These are phyloP conservation scores for Nephrotoma guestfalica DNA, from an alignment of 2,888 invertebrate species.

Conservation along the genomic window DNA sequence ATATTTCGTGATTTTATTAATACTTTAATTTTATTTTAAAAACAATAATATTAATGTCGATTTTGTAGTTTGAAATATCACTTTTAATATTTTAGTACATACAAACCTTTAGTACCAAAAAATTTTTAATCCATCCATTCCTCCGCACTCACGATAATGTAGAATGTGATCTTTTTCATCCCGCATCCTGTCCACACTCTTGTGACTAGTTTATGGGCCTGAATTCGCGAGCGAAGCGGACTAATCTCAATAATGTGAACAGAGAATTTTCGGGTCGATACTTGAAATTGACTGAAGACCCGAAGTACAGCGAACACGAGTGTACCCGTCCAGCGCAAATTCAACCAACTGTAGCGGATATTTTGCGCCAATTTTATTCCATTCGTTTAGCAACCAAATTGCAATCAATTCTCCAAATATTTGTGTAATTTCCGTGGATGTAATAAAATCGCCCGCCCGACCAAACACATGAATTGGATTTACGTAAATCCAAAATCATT, in stretches of 20 bases:
- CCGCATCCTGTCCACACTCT: conserved; percentile 29
- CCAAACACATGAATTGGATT: conserved; percentile 95
- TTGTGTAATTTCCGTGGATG: conserved; percentile 94
- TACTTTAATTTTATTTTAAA: no score
- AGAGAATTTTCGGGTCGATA: conserved; percentile 29
- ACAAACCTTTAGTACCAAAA: conserved; percentile 68
- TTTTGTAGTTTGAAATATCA: no score
- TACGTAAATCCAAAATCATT: no score
- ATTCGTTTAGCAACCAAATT: conserved; percentile 79
- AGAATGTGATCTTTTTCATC: conserved; percentile 33
- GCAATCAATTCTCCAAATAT: conserved; percentile 93
- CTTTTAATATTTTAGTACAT: no score
- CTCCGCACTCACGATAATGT: conserved; percentile 38
- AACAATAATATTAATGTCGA: no score
- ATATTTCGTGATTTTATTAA: no score
- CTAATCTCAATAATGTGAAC: conserved; percentile 88
- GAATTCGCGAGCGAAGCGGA: conserved; percentile 61
- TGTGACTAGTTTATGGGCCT: conserved; percentile 57
- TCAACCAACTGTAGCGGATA: conserved; percentile 79
- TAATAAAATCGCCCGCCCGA: conserved; percentile 79
- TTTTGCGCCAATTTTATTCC: conserved; percentile 60
- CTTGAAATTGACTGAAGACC: conserved; percentile 38
- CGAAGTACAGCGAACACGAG: conserved; percentile 73
- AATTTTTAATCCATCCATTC: conserved; percentile 50
- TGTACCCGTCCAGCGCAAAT: conserved; percentile 84